These are phyloP conservation scores for Chouioia cunea DNA, from an alignment of 2,888 invertebrate species.

Conservation along the genomic window DNA sequence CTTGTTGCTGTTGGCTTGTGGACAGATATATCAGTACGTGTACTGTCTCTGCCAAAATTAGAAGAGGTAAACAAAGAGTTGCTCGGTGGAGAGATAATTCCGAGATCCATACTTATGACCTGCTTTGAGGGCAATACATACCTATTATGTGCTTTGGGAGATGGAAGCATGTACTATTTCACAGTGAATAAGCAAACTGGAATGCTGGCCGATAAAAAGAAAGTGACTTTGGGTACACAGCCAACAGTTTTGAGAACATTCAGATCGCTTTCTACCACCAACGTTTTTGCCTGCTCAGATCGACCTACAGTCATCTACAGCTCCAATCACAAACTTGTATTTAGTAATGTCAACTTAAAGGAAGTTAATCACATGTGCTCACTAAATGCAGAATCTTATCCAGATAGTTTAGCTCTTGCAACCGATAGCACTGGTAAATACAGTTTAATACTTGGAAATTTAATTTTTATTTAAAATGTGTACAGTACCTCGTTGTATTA, in stretches of 20 bases:
- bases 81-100: conserved; percentile 95
- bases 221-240: conserved; percentile 96
- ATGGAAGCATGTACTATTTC: conserved; percentile 98
- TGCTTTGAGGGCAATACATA: conserved; percentile 93
- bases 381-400: conserved; percentile 93
- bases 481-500: no score
- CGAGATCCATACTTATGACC: conserved; percentile 94
- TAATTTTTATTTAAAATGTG: no score
- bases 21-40: conserved; percentile 95
- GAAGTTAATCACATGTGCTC: conserved; percentile 99
- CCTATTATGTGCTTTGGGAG: conserved; percentile 92
- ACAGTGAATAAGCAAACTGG: conserved; percentile 83
- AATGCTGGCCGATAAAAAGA: conserved; percentile 87
- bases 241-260: conserved; percentile 94
- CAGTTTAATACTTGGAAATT: no score
- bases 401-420: conserved; percentile 90
- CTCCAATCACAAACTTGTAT: conserved; percentile 97
- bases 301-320: conserved; percentile 99
- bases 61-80: conserved; percentile 87
- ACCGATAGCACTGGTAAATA: conserved; percentile 79
- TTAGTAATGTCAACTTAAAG: conserved; percentile 96
- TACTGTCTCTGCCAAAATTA: conserved; percentile 85
- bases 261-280: conserved; percentile 89
- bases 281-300: conserved; percentile 99
- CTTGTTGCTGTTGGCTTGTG: conserved; percentile 94